Percentiles rank a stretch among this genome's conserved stretches.
Conservation (phyloP, 2,888 invertebrate genomes). For the Lysandra bellargus region DNA sequence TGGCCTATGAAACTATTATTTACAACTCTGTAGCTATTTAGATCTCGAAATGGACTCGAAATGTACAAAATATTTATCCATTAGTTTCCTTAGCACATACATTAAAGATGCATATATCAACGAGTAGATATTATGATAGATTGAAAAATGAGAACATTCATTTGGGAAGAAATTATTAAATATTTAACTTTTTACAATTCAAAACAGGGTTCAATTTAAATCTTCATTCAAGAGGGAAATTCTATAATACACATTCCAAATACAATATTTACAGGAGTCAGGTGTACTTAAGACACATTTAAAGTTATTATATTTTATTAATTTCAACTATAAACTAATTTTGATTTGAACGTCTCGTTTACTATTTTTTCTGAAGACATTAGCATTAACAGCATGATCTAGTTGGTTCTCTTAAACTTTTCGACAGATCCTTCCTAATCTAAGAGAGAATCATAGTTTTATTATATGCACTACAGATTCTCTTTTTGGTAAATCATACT, state of each 20-base stretch:
- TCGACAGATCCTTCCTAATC: not conserved
- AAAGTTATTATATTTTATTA: not conserved
- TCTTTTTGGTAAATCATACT: not conserved
- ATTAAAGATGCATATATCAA: not conserved
- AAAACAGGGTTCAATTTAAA: not conserved
- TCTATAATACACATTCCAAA: slow-evolving; percentile 13
- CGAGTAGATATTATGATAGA: not conserved
- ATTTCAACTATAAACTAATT: not conserved
- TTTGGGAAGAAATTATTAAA: slow-evolving; percentile 16
- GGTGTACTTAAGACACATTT: slow-evolving; percentile 22
- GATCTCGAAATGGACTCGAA: not conserved
- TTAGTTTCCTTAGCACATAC: slow-evolving; percentile 25
- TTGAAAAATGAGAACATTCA: not conserved
- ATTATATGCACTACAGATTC: not conserved
- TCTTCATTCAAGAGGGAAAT: not conserved
- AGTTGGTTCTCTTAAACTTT: not conserved
- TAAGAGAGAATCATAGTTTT: not conserved
- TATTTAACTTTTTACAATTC: not conserved
- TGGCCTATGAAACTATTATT: not conserved
- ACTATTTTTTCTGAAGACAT: not conserved
- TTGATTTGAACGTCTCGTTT: not conserved
- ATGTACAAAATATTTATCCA: not conserved
- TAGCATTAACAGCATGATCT: not conserved
- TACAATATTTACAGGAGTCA: slow-evolving; percentile 28
- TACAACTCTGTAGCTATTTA: not conserved